phyloP scores from a whole-genome alignment of 2,888 invertebrate species.

The Sthenelais limicola region DNA sequence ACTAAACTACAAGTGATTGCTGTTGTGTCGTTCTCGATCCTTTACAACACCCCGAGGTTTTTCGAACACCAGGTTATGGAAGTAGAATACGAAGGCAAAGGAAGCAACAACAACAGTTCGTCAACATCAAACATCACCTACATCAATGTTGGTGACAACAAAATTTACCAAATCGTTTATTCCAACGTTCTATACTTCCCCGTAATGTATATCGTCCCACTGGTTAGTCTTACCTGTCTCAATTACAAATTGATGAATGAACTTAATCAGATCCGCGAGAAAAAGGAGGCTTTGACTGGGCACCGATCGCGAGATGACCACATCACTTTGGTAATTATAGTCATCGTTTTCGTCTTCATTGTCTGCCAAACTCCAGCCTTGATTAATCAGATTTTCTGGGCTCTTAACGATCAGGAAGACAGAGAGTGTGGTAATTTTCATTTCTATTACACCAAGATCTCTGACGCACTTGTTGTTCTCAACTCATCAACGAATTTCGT shows the following conservation, averaged over 20 bases:
- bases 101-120: not conserved
- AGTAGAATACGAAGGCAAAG: not conserved
- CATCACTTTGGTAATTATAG: constrained; percentile 50
- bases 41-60: constrained; percentile 53
- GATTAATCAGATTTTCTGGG: constrained; percentile 54
- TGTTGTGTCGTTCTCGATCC: constrained; percentile 46
- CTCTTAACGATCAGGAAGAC: constrained; percentile 25
- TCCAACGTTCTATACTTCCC: constrained; percentile 52
- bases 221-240: constrained; percentile 47
- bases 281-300: constrained; percentile 38
- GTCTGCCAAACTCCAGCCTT: constrained; percentile 52
- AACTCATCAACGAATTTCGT: constrained; percentile 52
- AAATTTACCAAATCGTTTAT: constrained; percentile 51
- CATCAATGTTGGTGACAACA: constrained; percentile 48
- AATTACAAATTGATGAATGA: constrained; percentile 46
- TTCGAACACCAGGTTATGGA: constrained; percentile 49
- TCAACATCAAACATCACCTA: not conserved
- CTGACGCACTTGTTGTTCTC: constrained; percentile 50
- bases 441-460: constrained; percentile 52
- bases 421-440: constrained; percentile 50
- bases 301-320: constrained; percentile 45
- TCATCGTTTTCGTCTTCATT: constrained; percentile 51
- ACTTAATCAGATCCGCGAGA: constrained; percentile 42
- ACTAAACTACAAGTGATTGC: constrained; percentile 44
- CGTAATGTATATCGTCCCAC: constrained; percentile 52